Evolutionary conservation across 2,797 vertebrate species (phyloP).

Genomic region (Sebastolobus alascanus): DNA sequence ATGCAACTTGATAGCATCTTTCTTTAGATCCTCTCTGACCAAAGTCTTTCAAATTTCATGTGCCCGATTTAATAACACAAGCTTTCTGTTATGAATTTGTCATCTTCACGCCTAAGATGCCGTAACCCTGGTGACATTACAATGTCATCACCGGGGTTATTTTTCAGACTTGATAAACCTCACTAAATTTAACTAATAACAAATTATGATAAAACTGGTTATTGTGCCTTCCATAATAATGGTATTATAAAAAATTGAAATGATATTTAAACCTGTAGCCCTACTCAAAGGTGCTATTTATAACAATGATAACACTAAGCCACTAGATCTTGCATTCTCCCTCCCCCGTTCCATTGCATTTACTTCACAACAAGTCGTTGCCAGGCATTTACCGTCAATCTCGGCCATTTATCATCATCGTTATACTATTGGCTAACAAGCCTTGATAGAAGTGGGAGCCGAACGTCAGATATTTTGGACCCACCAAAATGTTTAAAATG

Average conservation of each 20-base stretch:
- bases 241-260: not conserved
- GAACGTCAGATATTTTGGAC: no score
- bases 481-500: no score
- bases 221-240: not conserved
- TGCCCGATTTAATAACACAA: not conserved
- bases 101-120: not conserved
- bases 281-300: no score
- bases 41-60: not conserved
- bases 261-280: not conserved
- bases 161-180: not conserved
- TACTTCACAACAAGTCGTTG: no score
- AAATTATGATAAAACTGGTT: not conserved
- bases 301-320: no score
- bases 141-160: not conserved
- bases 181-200: not conserved
- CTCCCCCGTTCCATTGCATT: fast-evolving
- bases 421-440: no score
- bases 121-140: not conserved
- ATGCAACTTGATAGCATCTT: not conserved
- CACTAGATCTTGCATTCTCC: no score
- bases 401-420: no score
- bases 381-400: not conserved
- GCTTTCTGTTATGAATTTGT: not conserved
- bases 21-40: not conserved
- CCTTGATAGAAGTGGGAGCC: no score